These are phyloP conservation scores for Spinibarbus caldwelli DNA, from an alignment of 2,797 vertebrate genomes.

Conservation along the genomic window DNA sequence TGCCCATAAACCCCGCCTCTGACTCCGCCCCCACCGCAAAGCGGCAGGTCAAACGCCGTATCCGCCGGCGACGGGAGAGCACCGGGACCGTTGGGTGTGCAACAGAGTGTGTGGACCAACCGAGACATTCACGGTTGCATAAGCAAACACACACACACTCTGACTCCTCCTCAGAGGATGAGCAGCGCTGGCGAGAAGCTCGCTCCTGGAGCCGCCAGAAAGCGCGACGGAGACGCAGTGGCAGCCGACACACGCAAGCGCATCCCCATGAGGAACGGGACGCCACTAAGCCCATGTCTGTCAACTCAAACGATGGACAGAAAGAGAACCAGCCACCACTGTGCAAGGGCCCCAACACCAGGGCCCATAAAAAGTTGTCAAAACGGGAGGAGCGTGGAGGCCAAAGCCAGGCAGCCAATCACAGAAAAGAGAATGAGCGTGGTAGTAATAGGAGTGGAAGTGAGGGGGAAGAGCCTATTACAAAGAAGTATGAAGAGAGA, in stretches of 20 bases:
- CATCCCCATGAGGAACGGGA: conserved; percentile 59
- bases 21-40: conserved; percentile 71
- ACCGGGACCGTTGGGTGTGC: conserved; percentile 59
- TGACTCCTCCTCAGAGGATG: conserved; percentile 82
- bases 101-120: conserved; percentile 53
- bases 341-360: conserved; percentile 68
- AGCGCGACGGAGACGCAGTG: conserved; percentile 77
- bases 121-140: conserved; percentile 56
- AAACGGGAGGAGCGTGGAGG: conserved; percentile 66
- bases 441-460: conserved; percentile 49
- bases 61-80: conserved; percentile 79
- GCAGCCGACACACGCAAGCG: conserved; percentile 63
- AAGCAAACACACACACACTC: conserved; percentile 61
- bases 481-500: conserved; percentile 75
- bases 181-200: conserved; percentile 78
- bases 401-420: conserved; percentile 54
- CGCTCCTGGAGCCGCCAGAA: conserved; percentile 86
- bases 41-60: conserved; percentile 84
- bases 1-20: conserved; percentile 57
- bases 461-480: conserved; percentile 70
- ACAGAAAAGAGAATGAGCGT: conserved; percentile 56
- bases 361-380: conserved; percentile 66
- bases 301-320: conserved; percentile 70
- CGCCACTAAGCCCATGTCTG: conserved; percentile 75
- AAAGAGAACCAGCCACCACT: conserved; percentile 67